Conservation (phyloP, 2,797 vertebrate species). For the Halcyon chelicuti region DNA sequence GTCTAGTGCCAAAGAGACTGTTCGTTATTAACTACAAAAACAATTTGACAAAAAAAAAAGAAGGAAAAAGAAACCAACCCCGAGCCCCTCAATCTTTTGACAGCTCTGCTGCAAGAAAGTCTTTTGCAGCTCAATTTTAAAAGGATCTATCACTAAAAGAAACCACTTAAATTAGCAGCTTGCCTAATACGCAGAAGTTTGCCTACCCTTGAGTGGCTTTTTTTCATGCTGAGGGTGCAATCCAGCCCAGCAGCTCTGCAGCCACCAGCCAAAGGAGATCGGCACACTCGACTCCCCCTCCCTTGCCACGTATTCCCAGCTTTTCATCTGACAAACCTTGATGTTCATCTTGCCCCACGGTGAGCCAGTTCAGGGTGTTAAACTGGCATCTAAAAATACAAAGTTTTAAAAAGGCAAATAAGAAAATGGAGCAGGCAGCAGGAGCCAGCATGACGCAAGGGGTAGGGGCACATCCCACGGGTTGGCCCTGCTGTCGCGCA, state of each 20-base stretch:
- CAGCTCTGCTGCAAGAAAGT: neutral
- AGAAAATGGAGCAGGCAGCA: neutral
- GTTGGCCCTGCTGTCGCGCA: neutral
- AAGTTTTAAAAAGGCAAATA: neutral
- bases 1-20: slow-evolving; percentile 4
- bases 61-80: neutral
- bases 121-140: neutral
- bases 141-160: neutral
- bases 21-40: slow-evolving; percentile 41
- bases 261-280: neutral
- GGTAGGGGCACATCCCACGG: neutral
- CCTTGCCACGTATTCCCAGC: neutral
- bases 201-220: neutral
- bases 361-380: neutral
- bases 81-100: neutral
- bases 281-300: accelerated
- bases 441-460: neutral
- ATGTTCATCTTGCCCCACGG: neutral
- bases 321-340: neutral
- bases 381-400: neutral
- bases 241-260: neutral
- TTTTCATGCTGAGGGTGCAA: neutral
- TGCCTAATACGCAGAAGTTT: slow-evolving; percentile 1
- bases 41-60: neutral
- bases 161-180: slow-evolving; percentile 18